Evolutionary conservation across 2,888 invertebrate species (phyloP).

Genomic region (Sarcophaga subvicina): DNA sequence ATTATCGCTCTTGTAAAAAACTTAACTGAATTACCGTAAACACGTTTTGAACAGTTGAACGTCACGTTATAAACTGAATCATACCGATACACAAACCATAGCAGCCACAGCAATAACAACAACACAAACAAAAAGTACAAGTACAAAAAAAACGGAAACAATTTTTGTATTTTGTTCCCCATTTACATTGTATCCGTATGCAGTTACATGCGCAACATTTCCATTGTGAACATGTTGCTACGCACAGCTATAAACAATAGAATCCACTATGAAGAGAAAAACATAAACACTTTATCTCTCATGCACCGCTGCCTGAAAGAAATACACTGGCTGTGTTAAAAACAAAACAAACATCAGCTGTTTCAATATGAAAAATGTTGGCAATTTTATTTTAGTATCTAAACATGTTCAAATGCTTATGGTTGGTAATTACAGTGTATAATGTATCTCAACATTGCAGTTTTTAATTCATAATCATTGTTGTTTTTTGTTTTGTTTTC

Average conservation of each 20-base stretch:
- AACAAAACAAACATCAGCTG: conserved; percentile 68
- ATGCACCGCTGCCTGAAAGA: not conserved
- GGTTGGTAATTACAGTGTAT: not conserved
- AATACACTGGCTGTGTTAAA: conserved; percentile 17
- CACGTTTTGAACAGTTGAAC: conserved; percentile 67
- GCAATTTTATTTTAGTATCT: not conserved
- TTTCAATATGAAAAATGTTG: conserved; percentile 31
- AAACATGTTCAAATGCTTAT: not conserved
- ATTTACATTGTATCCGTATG: conserved; percentile 63
- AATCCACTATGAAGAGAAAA: conserved; percentile 41
- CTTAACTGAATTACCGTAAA: conserved; percentile 51
- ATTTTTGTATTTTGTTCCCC: conserved; percentile 60
- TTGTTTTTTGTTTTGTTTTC: not conserved
- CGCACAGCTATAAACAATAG: conserved; percentile 52
- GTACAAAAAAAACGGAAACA: conserved; percentile 58
- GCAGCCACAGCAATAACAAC: conserved; percentile 41
- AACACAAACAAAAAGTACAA: conserved; percentile 35
- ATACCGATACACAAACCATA: conserved; percentile 60
- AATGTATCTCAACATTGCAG: conserved; percentile 18
- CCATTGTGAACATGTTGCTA: conserved; percentile 60
- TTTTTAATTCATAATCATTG: not conserved
- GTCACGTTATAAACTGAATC: conserved; percentile 67
- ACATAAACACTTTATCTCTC: not conserved
- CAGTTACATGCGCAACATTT: conserved; percentile 64
- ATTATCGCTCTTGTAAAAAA: not conserved